Evolutionary conservation across 2,113 vertebrate species (phyloP).

Genomic region (Hyla sarda): DNA sequence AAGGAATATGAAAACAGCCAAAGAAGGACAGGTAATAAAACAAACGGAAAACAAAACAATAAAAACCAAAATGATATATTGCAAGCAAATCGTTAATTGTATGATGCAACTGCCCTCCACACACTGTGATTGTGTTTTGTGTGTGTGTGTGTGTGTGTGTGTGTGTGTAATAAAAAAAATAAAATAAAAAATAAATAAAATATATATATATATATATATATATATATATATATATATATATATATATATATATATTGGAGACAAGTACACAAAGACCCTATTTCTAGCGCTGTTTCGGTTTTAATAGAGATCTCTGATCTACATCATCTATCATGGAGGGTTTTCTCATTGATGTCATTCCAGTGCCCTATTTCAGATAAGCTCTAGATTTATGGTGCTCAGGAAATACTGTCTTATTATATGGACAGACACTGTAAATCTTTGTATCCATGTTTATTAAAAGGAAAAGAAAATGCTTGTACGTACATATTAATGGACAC

Average conservation of each 20-base stretch:
- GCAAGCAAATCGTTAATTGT: neutral
- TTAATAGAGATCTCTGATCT: slow-evolving; percentile 22
- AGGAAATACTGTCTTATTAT: neutral
- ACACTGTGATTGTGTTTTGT: no score
- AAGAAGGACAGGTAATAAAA: no score
- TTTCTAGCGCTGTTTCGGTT: neutral
- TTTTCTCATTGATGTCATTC: slow-evolving; percentile 10
- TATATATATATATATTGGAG: neutral
- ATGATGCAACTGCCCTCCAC: neutral
- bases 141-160: no score
- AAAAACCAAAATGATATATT: neutral
- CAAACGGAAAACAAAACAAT: no score
- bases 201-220: no score
- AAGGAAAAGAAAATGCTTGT: neutral
- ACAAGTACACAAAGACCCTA: neutral
- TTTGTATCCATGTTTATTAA: neutral
- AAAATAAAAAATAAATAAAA: no score
- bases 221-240: no score
- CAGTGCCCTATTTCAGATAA: slow-evolving; percentile 11
- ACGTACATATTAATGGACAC: neutral
- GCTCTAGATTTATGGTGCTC: slow-evolving; percentile 3
- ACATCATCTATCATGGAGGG: slow-evolving; percentile 6
- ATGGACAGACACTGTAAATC: neutral
- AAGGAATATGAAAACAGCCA: no score
- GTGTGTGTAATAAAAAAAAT: no score